Conservation (phyloP, 2,888 invertebrate species). For the Odontocerum albicorne region DNA sequence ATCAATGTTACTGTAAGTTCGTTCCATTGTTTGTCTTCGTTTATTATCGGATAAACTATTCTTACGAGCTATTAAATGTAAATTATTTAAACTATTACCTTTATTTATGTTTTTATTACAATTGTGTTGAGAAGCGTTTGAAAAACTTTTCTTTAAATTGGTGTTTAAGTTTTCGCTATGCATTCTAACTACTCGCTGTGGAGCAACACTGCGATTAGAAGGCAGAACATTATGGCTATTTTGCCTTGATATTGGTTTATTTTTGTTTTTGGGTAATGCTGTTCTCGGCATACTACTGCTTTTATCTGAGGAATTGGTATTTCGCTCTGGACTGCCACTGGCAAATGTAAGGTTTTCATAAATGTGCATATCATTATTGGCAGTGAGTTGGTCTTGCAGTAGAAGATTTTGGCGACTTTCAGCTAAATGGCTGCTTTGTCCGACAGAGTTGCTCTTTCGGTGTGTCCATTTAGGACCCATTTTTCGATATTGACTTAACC, state of each 20-base stretch:
- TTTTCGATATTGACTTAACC: slow-evolving; percentile 48
- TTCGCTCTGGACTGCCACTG: slow-evolving; percentile 36
- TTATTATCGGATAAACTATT: slow-evolving; percentile 30
- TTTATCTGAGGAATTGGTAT: slow-evolving; percentile 42
- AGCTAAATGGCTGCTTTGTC: slow-evolving; percentile 51
- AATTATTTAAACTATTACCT: slow-evolving; percentile 34
- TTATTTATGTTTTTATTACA: slow-evolving; percentile 20
- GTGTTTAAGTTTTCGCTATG: slow-evolving; percentile 18
- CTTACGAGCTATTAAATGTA: slow-evolving; percentile 26
- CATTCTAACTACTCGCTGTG: slow-evolving; percentile 40
- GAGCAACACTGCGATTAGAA: slow-evolving; percentile 44
- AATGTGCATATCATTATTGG: slow-evolving; percentile 44
- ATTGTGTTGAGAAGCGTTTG: slow-evolving; percentile 29
- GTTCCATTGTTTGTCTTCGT: slow-evolving; percentile 21
- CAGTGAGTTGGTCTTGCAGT: slow-evolving; percentile 48
- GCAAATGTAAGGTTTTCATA: slow-evolving; percentile 50
- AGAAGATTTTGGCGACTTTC: slow-evolving; percentile 56
- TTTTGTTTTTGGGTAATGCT: slow-evolving; percentile 39
- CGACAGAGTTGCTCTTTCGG: slow-evolving; percentile 54
- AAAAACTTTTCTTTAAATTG: slow-evolving; percentile 28
- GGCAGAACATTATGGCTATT: slow-evolving; percentile 51
- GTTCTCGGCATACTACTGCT: slow-evolving; percentile 55
- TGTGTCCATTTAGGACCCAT: slow-evolving; percentile 42
- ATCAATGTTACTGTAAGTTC: slow-evolving; percentile 27
- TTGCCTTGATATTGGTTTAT: slow-evolving; percentile 47